A percentile compares a stretch with the other conserved stretches of the same genome.
phyloP scores from a whole-genome alignment of 2,113 vertebrate species.

The Sander lucioperca region DNA sequence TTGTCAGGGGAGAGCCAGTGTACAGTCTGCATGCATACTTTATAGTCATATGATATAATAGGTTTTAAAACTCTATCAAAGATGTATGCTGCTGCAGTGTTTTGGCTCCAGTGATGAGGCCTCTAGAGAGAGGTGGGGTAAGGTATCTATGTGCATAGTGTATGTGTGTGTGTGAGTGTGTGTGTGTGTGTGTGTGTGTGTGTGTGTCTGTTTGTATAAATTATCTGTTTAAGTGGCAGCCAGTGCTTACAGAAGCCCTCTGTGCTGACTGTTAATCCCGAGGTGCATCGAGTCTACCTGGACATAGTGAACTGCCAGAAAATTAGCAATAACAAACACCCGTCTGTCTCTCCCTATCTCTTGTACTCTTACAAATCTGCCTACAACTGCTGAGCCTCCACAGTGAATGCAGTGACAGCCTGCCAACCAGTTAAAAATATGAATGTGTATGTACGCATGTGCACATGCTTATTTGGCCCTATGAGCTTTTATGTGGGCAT shows the following conservation, averaged over 20 bases:
- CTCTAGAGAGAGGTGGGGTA: constrained; percentile 69
- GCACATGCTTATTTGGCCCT: constrained; percentile 52
- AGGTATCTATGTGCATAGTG: constrained; percentile 48
- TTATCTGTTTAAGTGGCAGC: constrained; percentile 46
- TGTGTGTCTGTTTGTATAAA: constrained; percentile 44
- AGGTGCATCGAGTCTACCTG: constrained; percentile 36
- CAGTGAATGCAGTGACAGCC: constrained; percentile 54
- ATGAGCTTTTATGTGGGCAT: constrained; percentile 49
- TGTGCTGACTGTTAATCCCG: constrained; percentile 57
- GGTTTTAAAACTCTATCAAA: constrained; percentile 74
- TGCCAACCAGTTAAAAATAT: constrained; percentile 55
- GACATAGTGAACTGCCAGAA: constrained; percentile 52
- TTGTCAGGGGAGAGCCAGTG: constrained; percentile 61
- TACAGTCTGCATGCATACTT: constrained; percentile 68
- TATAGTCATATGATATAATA: constrained; percentile 72
- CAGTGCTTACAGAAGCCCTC: constrained; percentile 25
- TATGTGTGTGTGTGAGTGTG: constrained; percentile 28
- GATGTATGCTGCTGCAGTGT: constrained; percentile 74
- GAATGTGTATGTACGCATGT: constrained; percentile 47
- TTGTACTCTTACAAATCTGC: constrained; percentile 54
- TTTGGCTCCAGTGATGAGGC: constrained; percentile 73
- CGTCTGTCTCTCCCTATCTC: constrained; percentile 36
- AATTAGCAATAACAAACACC: constrained; percentile 66
- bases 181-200: constrained; percentile 32
- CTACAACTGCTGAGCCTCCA: constrained; percentile 51